Percentiles rank a stretch among this genome's conserved stretches.
Evolutionary conservation across 2,113 vertebrate species (phyloP).

Genomic region (Leptodactylus fuscus): DNA sequence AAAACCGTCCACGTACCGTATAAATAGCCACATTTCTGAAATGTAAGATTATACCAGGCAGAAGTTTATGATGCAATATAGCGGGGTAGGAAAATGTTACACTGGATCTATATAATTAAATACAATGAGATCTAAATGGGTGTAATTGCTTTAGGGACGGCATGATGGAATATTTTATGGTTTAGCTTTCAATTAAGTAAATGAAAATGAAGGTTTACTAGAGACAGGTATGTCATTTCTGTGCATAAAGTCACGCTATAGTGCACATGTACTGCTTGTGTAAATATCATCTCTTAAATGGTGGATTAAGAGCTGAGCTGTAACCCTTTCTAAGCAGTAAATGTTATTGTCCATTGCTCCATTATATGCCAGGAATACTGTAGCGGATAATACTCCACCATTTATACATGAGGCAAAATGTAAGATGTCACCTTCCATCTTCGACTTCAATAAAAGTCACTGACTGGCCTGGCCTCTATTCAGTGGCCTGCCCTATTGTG

Average conservation of each 20-base stretch:
- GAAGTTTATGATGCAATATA: not conserved
- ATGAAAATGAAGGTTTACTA: not conserved
- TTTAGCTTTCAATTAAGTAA: not conserved
- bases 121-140: not conserved
- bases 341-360: not conserved
- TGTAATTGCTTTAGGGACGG: not conserved
- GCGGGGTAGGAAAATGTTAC: not conserved
- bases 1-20: not conserved
- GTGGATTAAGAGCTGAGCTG: not conserved
- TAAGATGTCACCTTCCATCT: no score
- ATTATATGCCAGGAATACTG: not conserved
- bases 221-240: not conserved
- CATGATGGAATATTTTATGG: not conserved
- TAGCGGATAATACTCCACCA: no score
- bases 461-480: no score
- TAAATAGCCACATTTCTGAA: not conserved
- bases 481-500: no score
- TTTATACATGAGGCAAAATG: no score
- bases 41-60: not conserved
- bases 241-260: not conserved
- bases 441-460: no score
- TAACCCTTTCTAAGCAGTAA: not conserved
- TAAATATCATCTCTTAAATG: not conserved
- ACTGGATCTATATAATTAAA: not conserved
- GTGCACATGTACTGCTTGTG: not conserved